Evolutionary conservation across 92 coral and sea anemone species (phyloP).

Genomic region (Galaxea fascicularis): DNA sequence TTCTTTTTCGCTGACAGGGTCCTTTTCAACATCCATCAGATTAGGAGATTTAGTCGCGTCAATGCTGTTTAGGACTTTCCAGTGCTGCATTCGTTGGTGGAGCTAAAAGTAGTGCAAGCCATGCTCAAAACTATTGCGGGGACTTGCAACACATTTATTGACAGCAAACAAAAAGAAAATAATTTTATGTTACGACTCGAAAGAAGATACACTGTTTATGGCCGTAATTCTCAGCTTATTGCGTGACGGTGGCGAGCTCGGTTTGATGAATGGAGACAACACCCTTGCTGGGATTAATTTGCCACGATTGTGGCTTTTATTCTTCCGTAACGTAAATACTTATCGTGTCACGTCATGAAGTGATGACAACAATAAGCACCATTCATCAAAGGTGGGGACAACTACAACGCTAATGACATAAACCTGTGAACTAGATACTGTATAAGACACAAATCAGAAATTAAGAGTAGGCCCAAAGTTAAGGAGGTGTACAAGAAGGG

Average conservation of each 20-base stretch:
- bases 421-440: neutral
- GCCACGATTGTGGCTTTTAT: no score
- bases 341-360: constrained; percentile 28
- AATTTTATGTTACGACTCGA: constrained; percentile 22
- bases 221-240: constrained; percentile 6
- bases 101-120: no score
- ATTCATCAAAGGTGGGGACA: constrained; percentile 17
- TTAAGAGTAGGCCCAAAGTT: neutral
- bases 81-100: no score
- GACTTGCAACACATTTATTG: no score
- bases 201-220: constrained; percentile 12
- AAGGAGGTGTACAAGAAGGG: neutral
- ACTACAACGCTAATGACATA: constrained; percentile 1
- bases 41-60: no score
- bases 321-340: constrained; percentile 1
- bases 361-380: constrained; percentile 19
- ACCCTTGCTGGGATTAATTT: constrained; percentile 1
- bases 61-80: no score
- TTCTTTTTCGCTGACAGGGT: no score
- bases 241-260: constrained; percentile 12
- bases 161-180: no score
- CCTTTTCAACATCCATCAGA: no score
- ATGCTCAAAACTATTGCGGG: no score
- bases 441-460: neutral
- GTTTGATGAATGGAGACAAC: constrained; percentile 30